Percentiles rank a stretch among this genome's conserved stretches.
Conservation (phyloP, 2,888 invertebrate species). For the Ennomos erosarius region DNA sequence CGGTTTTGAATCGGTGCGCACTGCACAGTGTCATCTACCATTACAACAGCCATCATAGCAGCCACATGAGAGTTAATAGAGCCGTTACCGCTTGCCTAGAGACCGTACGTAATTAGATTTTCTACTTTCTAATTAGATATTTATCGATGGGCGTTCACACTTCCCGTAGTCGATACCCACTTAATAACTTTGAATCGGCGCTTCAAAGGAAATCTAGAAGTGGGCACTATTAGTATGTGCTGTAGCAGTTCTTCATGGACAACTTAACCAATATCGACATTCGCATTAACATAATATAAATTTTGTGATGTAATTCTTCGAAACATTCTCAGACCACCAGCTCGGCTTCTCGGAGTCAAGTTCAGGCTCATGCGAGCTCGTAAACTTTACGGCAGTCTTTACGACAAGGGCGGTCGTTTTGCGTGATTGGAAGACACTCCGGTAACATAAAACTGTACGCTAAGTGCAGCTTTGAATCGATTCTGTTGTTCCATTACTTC, state of each 20-base stretch:
- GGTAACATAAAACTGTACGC: slow-evolving; percentile 27
- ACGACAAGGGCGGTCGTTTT: slow-evolving; percentile 36
- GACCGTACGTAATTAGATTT: slow-evolving; percentile 58
- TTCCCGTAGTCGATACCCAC: slow-evolving; percentile 48
- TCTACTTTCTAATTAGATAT: slow-evolving; percentile 69
- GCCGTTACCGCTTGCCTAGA: slow-evolving; percentile 35
- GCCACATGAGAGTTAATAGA: slow-evolving; percentile 31
- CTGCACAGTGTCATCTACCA: slow-evolving; percentile 6
- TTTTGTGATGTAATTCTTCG: background rate
- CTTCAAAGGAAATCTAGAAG: slow-evolving; percentile 29
- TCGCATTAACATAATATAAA: background rate
- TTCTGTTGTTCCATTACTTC: slow-evolving; percentile 17
- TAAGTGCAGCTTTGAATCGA: slow-evolving; percentile 28
- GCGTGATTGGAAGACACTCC: slow-evolving; percentile 38
- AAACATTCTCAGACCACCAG: slow-evolving; percentile 19
- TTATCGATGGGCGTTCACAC: slow-evolving; percentile 42
- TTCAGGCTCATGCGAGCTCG: slow-evolving; percentile 22
- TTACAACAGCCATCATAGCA: slow-evolving; percentile 17
- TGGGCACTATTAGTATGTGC: slow-evolving; percentile 12
- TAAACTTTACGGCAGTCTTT: slow-evolving; percentile 37
- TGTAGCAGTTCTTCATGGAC: slow-evolving; percentile 11
- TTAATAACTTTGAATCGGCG: slow-evolving; percentile 41
- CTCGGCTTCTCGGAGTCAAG: slow-evolving; percentile 12
- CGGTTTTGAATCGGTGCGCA: no score
- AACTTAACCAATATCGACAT: no score